Evolutionary conservation across 1,140 invertebrate species (phyloP), one percentile per base, ranked within the genome.

Genomic region (Musca domestica): DNA sequence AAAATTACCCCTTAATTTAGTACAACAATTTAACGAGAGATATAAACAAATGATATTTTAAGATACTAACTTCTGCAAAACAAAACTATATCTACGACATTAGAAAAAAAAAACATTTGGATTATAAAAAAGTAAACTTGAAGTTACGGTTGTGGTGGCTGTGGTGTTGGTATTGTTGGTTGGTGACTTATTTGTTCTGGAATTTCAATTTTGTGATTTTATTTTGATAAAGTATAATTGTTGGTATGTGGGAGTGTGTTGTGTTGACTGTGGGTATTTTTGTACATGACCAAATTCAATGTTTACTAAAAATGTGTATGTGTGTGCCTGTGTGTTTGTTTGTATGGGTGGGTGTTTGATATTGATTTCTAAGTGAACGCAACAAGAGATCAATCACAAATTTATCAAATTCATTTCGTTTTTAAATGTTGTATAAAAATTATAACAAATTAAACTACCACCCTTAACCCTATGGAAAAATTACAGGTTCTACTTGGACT

Each of bases 11-110:
- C 34, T 41, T 41, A 5, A 41, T 65, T 51, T 71, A 56, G 72
- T 78, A 74, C 74, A 72, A 72, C 69, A 77, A 67, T 74, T 74
- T 67, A 69, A 63, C 19, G 58, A 67, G 58, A 67, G 17, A 64
- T 23, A 68, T 48, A 64, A 56, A 67, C 66, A 67, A 67, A 69
- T 66, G 63, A 70, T 66, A 69, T 52, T 73, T 75, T 74, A 68
- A 64, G 75, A 72, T 71, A 67, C 17, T 49, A 22, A 34, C 6
- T 51, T 67, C 56, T 61, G 41, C 56, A 41, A 19, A 61, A 61
- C 10, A 41, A 41, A 30, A 30, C n/a, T 41, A 41, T 41, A 7
- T 41, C 34, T 41, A 41, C 34, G 10, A 12, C 34, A 10, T 41
- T 41, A 41, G 34, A 12, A 12, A 12, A 41, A 12, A 41, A 12